These are phyloP conservation scores for Lumbricus terrestris DNA, from an alignment of 2,888 invertebrate genomes.

Conservation along the genomic window DNA sequence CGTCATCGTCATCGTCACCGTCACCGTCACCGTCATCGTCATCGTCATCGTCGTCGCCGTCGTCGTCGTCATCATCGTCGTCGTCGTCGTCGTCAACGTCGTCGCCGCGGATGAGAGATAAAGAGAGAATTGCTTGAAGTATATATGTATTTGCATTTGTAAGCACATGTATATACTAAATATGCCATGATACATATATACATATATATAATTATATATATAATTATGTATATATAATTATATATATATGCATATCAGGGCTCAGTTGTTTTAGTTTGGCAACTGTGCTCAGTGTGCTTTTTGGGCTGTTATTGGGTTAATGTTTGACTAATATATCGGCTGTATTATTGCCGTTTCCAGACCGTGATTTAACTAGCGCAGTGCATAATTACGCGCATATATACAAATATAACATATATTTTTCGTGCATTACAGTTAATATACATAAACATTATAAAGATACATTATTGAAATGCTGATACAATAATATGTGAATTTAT, in stretches of 20 bases:
- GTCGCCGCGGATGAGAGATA: too few species aligned
- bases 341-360: neutral
- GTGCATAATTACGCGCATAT: too few species aligned
- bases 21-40: constrained; percentile 10
- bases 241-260: too few species aligned
- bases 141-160: too few species aligned
- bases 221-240: too few species aligned
- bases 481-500: neutral
- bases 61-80: constrained; percentile 4
- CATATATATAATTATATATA: too few species aligned
- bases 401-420: neutral
- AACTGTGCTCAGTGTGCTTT: too few species aligned
- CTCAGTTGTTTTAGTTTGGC: too few species aligned
- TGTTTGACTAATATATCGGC: neutral
- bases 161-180: too few species aligned
- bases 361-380: neutral
- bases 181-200: too few species aligned
- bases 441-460: neutral
- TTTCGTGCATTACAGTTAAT: neutral
- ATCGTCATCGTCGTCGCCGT: constrained; percentile 17
- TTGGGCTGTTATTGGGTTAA: neutral
- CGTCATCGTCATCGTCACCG: neutral
- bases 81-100: constrained; percentile 9
- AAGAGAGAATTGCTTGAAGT: too few species aligned
- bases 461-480: too few species aligned